phyloP scores from a whole-genome alignment of 1,140 invertebrate genomes.

The Lamellibrachia luymesi region DNA sequence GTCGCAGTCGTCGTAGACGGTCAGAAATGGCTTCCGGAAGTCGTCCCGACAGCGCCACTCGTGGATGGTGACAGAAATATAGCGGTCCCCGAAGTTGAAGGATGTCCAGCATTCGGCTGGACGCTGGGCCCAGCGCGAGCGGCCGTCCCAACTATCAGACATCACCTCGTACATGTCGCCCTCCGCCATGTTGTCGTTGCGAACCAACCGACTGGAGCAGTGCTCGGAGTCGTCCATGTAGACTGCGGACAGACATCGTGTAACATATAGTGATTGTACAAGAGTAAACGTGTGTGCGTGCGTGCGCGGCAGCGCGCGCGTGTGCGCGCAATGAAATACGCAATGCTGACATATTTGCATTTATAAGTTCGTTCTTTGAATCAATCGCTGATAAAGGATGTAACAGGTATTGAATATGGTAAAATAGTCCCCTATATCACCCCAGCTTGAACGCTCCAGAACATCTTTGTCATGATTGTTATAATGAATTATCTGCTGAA shows the following conservation, averaged over 20 bases:
- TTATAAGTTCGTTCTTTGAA: no score
- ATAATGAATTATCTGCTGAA: no score
- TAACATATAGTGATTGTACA: background rate
- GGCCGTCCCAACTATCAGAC: slow-evolving; percentile 26
- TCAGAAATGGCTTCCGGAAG: slow-evolving; percentile 20
- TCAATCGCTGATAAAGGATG: no score
- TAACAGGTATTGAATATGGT: no score
- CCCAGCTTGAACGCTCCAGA: no score
- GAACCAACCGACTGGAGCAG: slow-evolving; percentile 4
- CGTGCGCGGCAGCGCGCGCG: background rate
- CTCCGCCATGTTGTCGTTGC: slow-evolving; percentile 29
- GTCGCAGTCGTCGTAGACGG: slow-evolving; percentile 27
- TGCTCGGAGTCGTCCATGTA: slow-evolving; percentile 27
- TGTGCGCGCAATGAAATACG: background rate
- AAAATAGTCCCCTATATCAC: no score
- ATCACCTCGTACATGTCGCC: slow-evolving; percentile 23
- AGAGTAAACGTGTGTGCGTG: background rate
- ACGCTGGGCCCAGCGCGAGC: slow-evolving; percentile 13
- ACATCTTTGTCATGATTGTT: no score
- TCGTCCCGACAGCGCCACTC: slow-evolving; percentile 24
- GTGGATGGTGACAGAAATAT: slow-evolving; percentile 18
- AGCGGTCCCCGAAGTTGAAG: slow-evolving; percentile 28
- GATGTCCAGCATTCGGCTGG: slow-evolving; percentile 25
- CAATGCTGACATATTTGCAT: no score
- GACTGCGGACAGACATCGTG: slow-evolving; percentile 11